A percentile compares a stretch with the other conserved stretches of the same genome.
These are phyloP conservation scores for Rallus crepitans DNA, from an alignment of 2,797 vertebrate genomes.

Conservation along the genomic window DNA sequence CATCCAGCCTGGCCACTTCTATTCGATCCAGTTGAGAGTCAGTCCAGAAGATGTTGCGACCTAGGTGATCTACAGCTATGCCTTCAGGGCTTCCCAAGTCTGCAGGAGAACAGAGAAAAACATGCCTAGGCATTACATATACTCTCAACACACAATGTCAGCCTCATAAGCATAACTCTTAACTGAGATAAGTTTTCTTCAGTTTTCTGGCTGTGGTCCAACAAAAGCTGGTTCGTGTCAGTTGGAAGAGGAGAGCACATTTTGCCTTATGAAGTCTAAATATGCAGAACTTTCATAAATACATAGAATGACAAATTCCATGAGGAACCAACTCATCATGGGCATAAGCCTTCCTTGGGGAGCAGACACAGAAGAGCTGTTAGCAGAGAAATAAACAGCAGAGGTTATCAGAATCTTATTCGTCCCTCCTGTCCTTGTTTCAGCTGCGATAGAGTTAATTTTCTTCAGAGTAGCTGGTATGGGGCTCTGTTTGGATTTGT, in stretches of 20 bases:
- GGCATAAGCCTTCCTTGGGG: not conserved
- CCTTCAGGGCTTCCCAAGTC: slow-evolving; percentile 93
- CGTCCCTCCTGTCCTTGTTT: not conserved
- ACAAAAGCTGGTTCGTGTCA: not conserved
- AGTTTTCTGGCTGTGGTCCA: not conserved
- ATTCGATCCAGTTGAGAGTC: slow-evolving; percentile 90
- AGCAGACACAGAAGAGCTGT: not conserved
- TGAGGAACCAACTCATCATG: not conserved
- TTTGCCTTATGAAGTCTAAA: not conserved
- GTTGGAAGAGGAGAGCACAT: not conserved
- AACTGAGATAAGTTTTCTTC: not conserved
- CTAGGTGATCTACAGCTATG: slow-evolving; percentile 88
- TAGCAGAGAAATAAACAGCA: not conserved
- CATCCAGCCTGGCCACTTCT: slow-evolving; percentile 91
- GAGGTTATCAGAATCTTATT: not conserved
- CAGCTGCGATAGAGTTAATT: no score
- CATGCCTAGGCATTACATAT: not conserved
- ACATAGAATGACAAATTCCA: not conserved
- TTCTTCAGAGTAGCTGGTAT: no score
- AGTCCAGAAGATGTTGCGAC: slow-evolving; percentile 93
- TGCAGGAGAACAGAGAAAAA: slow-evolving; percentile 59
- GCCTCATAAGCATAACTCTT: not conserved
- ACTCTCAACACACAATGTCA: not conserved
- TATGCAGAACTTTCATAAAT: not conserved
- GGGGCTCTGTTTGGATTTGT: no score